A percentile compares a stretch with the other conserved stretches of the same genome.
phyloP scores from a whole-genome alignment of 2,888 invertebrate genomes.

The Brenthis daphne region DNA sequence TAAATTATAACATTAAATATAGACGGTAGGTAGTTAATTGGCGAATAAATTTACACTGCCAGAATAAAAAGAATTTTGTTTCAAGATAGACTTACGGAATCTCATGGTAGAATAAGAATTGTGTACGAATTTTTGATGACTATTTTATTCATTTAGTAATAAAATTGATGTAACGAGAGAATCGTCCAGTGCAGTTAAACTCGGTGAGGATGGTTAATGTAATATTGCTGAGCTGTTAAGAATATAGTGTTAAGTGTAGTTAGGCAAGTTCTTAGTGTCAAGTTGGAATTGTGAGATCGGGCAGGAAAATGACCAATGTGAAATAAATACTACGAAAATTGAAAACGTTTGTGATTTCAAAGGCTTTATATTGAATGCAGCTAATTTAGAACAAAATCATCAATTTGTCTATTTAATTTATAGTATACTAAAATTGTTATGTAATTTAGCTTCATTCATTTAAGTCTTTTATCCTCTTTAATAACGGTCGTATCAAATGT shows the following conservation, averaged over 20 bases:
- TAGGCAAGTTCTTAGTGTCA: slow-evolving; percentile 48
- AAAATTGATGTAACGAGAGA: slow-evolving; percentile 46
- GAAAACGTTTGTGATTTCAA: slow-evolving; percentile 52
- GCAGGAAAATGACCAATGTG: slow-evolving; percentile 75
- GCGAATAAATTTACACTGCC: slow-evolving; percentile 62
- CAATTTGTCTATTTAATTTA: neutral
- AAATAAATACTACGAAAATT: slow-evolving; percentile 77
- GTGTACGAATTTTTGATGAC: slow-evolving; percentile 77
- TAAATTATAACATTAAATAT: slow-evolving; percentile 40
- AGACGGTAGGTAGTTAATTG: slow-evolving; percentile 45
- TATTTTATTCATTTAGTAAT: slow-evolving; percentile 66
- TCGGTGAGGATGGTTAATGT: slow-evolving; percentile 37
- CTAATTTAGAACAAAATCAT: slow-evolving; percentile 2
- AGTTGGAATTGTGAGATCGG: slow-evolving; percentile 68
- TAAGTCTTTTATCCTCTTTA: slow-evolving; percentile 37
- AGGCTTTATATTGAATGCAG: slow-evolving; percentile 51
- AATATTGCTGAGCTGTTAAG: slow-evolving; percentile 35
- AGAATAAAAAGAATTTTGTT: slow-evolving; percentile 61
- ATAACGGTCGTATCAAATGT: slow-evolving; percentile 14
- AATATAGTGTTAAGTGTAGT: slow-evolving; percentile 45
- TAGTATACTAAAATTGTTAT: slow-evolving; percentile 9
- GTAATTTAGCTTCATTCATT: slow-evolving; percentile 48
- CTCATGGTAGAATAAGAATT: slow-evolving; percentile 59
- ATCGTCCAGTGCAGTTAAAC: slow-evolving; percentile 60
- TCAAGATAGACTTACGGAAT: slow-evolving; percentile 52